Conservation (phyloP, 2,113 vertebrate species). For the Hystrix brachyura region DNA sequence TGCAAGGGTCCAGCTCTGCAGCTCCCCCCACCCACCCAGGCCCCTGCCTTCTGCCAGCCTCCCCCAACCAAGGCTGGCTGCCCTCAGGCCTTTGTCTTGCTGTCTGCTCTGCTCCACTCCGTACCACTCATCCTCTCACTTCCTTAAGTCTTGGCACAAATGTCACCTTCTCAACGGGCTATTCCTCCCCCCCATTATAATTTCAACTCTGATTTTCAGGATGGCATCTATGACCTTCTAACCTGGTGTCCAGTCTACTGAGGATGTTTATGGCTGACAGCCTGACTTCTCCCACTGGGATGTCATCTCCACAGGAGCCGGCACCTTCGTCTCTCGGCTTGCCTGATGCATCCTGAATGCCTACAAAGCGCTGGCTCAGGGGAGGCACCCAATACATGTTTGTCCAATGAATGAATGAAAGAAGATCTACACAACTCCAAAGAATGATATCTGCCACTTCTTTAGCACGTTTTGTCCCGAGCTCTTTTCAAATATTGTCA, state of each 20-base stretch:
- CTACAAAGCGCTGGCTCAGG: neutral
- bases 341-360: neutral
- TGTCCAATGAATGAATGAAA: neutral
- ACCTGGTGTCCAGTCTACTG: neutral
- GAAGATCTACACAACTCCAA: neutral
- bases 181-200: neutral
- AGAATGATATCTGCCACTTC: neutral
- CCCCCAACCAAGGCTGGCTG: neutral
- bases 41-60: neutral
- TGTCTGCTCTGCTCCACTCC: neutral
- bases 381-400: too few relatives aligned
- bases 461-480: neutral
- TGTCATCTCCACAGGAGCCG: rapidly evolving
- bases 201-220: neutral
- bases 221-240: too few relatives aligned
- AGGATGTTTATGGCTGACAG: too few relatives aligned
- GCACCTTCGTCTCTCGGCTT: neutral
- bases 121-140: rapidly evolving
- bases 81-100: neutral
- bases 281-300: neutral
- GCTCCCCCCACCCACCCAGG: rapidly evolving
- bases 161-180: neutral
- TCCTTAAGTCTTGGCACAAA: neutral
- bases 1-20: neutral
- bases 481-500: neutral